Conservation (phyloP, 2,797 vertebrate genomes). For the Parambassis ranga region DNA sequence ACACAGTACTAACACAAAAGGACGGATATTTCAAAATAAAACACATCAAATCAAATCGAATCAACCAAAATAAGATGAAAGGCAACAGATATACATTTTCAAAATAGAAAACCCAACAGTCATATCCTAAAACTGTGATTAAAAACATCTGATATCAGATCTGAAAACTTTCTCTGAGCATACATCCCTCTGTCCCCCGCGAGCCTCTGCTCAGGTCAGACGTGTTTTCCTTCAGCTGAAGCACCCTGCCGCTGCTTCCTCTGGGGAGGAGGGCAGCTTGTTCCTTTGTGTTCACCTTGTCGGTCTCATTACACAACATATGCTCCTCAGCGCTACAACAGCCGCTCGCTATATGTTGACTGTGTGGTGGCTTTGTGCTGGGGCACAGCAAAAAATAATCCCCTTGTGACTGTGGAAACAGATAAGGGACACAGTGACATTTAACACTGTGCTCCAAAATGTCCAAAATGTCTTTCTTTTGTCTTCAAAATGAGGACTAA, state of each 20-base stretch:
- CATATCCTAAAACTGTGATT: too few relatives aligned
- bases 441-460: background rate
- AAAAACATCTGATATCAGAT: too few relatives aligned
- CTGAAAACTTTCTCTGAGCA: too few relatives aligned
- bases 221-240: background rate
- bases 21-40: too few relatives aligned
- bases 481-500: too few relatives aligned
- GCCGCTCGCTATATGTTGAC: background rate
- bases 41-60: too few relatives aligned
- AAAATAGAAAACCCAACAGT: too few relatives aligned
- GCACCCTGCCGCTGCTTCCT: background rate
- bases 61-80: too few relatives aligned
- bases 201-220: background rate
- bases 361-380: constrained; percentile 4
- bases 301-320: constrained; percentile 30
- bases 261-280: background rate
- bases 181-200: too few relatives aligned
- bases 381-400: constrained; percentile 5
- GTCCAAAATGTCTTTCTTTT: too few relatives aligned
- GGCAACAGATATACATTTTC: too few relatives aligned
- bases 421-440: background rate
- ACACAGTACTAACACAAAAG: too few relatives aligned
- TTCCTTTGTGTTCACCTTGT: constrained; percentile 23
- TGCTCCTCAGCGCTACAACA: constrained; percentile 10
- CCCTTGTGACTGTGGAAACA: background rate